These are phyloP conservation scores for Hydropsyche betteni DNA, from an alignment of 2,888 invertebrate genomes.

Conservation along the genomic window DNA sequence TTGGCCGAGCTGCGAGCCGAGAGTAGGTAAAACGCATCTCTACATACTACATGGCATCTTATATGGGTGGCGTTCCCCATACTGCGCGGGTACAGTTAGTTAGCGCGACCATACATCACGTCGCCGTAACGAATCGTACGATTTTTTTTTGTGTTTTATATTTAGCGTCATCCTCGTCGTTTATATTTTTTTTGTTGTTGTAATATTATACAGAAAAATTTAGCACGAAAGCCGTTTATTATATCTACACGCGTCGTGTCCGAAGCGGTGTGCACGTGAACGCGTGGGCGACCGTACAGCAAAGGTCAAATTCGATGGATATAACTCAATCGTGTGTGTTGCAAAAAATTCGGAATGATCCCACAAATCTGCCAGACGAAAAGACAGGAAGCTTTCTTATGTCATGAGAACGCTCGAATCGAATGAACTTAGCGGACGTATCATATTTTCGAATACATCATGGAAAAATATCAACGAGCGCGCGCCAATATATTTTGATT, in stretches of 20 bases:
- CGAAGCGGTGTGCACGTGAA: not conserved
- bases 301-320: not conserved
- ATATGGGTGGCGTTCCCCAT: constrained; percentile 30
- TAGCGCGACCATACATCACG: constrained; percentile 18
- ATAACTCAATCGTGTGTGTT: constrained; percentile 3
- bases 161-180: not conserved
- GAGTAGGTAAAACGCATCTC: constrained; percentile 7
- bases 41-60: not conserved
- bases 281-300: constrained; percentile 9
- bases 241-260: not conserved
- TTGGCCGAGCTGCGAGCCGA: constrained; percentile 6
- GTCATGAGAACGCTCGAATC: too few species aligned
- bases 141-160: not conserved
- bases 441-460: too few species aligned
- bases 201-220: constrained; percentile 10
- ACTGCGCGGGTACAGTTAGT: constrained; percentile 25
- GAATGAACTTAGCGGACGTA: too few species aligned
- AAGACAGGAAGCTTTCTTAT: too few species aligned
- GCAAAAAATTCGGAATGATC: too few species aligned
- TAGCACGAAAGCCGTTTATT: constrained; percentile 9
- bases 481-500: too few species aligned
- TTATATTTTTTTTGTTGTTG: too few species aligned
- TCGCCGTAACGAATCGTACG: constrained; percentile 26
- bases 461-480: too few species aligned
- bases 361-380: too few species aligned